Evolutionary conservation across 2,797 vertebrate species (phyloP).

Genomic region (Megalops cyprinoides): DNA sequence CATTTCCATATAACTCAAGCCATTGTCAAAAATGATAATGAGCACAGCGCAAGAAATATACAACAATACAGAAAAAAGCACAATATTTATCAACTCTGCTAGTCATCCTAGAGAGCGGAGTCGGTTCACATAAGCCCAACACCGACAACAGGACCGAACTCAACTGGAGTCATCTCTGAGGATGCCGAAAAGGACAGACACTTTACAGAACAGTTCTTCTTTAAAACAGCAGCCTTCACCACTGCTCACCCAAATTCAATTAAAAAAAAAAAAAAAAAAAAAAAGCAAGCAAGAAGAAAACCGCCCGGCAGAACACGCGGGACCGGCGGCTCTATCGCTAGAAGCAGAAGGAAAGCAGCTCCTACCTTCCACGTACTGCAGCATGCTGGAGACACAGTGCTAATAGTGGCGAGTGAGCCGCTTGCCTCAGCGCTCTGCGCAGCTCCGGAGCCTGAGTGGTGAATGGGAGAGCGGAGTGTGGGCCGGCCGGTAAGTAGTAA

Average conservation of each 20-base stretch:
- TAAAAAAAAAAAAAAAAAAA: background rate
- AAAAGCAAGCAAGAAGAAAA: background rate
- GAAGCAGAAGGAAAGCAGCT: background rate
- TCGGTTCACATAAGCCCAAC: background rate
- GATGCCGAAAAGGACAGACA: too few relatives aligned
- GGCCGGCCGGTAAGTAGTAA: constrained; percentile 74
- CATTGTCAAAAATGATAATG: background rate
- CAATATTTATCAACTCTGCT: background rate
- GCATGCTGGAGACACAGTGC: constrained; percentile 85
- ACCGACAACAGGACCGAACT: background rate
- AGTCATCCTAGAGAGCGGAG: background rate
- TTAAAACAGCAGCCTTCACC: background rate
- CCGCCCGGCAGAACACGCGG: too few relatives aligned
- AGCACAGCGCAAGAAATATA: background rate
- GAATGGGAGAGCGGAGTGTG: constrained; percentile 77
- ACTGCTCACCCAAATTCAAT: background rate
- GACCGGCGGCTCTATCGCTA: background rate
- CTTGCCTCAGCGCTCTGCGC: constrained; percentile 43
- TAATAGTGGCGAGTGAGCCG: constrained; percentile 54
- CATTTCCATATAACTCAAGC: background rate
- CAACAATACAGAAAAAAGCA: background rate
- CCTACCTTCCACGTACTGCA: constrained; percentile 97
- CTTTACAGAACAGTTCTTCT: background rate
- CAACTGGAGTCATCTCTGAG: background rate
- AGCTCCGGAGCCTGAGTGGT: constrained; percentile 61